Evolutionary conservation across 2,113 vertebrate genomes (phyloP).

Genomic region (Petrocephalus zakoni): DNA sequence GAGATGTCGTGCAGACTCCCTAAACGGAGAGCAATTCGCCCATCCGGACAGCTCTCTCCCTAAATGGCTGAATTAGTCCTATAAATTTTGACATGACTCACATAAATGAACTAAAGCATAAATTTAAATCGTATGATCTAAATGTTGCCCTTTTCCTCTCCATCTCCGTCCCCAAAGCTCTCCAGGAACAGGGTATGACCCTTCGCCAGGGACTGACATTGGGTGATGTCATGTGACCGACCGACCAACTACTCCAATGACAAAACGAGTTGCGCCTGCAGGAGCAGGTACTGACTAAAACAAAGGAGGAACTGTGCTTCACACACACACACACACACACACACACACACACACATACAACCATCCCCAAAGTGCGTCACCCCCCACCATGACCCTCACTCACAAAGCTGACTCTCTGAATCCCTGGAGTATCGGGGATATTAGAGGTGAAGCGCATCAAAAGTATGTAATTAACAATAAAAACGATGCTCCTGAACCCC

Average conservation of each 20-base stretch:
- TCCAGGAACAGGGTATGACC: neutral
- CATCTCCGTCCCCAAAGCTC: neutral
- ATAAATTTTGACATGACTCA: too few species aligned
- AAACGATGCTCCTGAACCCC: neutral
- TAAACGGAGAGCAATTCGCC: too few species aligned
- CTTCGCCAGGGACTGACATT: neutral
- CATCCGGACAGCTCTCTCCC: too few species aligned
- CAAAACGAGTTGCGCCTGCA: neutral
- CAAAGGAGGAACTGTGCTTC: neutral
- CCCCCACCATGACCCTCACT: neutral
- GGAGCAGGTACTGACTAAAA: neutral
- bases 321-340: neutral
- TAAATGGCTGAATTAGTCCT: too few species aligned
- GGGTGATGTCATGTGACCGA: too few species aligned
- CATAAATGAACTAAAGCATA: too few species aligned
- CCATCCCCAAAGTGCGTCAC: neutral
- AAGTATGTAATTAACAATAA: neutral
- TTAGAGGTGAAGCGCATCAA: conserved; percentile 3
- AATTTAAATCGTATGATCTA: too few species aligned
- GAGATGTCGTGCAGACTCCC: too few species aligned
- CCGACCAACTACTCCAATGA: neutral
- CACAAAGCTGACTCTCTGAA: neutral
- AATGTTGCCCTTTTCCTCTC: too few species aligned
- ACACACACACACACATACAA: neutral
- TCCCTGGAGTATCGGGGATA: neutral